Percentiles rank a stretch among this genome's conserved stretches.
Conservation (phyloP, 2,888 invertebrate species). For the Flabesymbios commensalis region DNA sequence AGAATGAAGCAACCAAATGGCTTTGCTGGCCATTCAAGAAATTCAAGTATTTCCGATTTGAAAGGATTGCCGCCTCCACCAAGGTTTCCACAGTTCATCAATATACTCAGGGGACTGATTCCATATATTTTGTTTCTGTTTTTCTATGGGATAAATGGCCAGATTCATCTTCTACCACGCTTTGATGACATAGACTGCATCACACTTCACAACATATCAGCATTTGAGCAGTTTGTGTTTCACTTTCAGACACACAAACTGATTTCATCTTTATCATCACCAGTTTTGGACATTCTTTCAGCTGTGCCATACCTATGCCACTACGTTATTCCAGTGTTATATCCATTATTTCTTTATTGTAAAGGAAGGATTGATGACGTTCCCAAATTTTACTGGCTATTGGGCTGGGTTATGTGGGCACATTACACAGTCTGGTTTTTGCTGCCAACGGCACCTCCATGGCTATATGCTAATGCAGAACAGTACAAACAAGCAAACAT, state of each 20-base stretch:
- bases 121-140: slow-evolving; percentile 28
- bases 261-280: slow-evolving; percentile 15
- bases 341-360: slow-evolving; percentile 25
- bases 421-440: slow-evolving; percentile 34
- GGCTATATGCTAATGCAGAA: slow-evolving; percentile 28
- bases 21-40: no score
- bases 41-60: no score
- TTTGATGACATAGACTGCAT: slow-evolving; percentile 23
- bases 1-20: no score
- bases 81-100: neutral
- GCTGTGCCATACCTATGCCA: slow-evolving; percentile 36
- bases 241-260: slow-evolving; percentile 24
- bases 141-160: slow-evolving; percentile 27
- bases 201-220: slow-evolving; percentile 31
- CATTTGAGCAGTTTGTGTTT: slow-evolving; percentile 26
- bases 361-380: slow-evolving; percentile 18
- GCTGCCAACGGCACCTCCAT: slow-evolving; percentile 39
- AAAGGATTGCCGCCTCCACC: neutral
- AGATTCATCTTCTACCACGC: slow-evolving; percentile 24
- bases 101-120: slow-evolving; percentile 11
- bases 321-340: slow-evolving; percentile 30
- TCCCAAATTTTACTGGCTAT: slow-evolving; percentile 31
- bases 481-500: neutral
- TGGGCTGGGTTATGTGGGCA: slow-evolving; percentile 35
- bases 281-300: slow-evolving; percentile 28